Percentiles rank a stretch among this genome's conserved stretches.
phyloP scores from a whole-genome alignment of 2,113 vertebrate genomes.

The Narcine bancroftii region DNA sequence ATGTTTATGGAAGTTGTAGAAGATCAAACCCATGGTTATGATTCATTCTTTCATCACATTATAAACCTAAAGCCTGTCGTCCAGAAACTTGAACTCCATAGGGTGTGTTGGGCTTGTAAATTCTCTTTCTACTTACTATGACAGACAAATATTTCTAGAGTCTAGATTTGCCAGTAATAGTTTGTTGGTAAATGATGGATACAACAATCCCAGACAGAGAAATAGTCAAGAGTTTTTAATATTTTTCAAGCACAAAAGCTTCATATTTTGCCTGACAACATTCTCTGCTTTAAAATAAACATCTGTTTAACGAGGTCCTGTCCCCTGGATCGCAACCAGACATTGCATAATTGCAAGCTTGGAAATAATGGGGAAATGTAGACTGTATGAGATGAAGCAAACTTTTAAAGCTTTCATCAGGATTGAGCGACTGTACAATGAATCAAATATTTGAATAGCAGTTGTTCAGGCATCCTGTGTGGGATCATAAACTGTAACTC shows the following conservation, averaged over 20 bases:
- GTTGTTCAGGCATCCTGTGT: background rate
- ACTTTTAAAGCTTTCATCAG: background rate
- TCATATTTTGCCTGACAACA: background rate
- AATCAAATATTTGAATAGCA: background rate
- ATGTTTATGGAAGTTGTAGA: background rate
- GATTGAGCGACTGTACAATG: background rate
- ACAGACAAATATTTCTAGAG: background rate
- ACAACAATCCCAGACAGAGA: background rate
- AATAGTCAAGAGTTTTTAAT: background rate
- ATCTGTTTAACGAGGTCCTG: background rate
- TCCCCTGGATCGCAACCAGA: background rate
- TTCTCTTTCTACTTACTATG: background rate
- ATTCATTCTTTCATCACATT: background rate
- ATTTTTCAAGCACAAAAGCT: background rate
- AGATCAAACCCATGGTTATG: background rate
- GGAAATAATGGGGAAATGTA: background rate
- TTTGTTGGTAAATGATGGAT: conserved; percentile 8
- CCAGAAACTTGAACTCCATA: background rate
- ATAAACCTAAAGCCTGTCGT: background rate
- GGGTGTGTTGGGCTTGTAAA: background rate
- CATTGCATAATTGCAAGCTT: background rate
- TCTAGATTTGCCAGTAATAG: background rate
- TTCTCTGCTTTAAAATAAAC: conserved; percentile 4
- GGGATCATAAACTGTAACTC: background rate
- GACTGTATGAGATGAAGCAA: background rate